phyloP scores from a whole-genome alignment of 2,888 invertebrate species.

The Anorthoa munda region DNA sequence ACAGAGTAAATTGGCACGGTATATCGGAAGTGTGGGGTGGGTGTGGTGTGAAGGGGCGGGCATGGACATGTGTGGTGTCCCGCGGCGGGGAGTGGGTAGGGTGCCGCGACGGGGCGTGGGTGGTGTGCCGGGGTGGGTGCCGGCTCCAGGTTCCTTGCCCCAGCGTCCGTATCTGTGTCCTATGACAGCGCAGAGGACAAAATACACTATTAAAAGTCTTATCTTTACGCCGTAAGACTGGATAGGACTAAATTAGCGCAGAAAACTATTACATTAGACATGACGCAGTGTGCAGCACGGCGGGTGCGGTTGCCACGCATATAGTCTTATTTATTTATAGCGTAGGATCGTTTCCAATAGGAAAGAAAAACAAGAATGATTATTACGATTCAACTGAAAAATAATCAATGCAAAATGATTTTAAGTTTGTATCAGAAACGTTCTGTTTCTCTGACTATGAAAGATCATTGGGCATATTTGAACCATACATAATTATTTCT shows the following conservation, averaged over 20 bases:
- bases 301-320: conserved; percentile 33
- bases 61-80: background rate
- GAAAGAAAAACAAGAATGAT: conserved; percentile 64
- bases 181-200: conserved; percentile 24
- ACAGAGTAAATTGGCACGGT: too few species aligned
- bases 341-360: background rate
- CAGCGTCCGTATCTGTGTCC: conserved; percentile 16
- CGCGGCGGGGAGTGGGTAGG: too few species aligned
- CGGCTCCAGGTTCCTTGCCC: background rate
- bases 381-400: too few species aligned
- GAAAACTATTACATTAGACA: conserved; percentile 59
- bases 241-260: conserved; percentile 48
- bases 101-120: background rate
- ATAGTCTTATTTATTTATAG: background rate
- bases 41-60: background rate
- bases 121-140: conserved; percentile 30
- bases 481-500: background rate
- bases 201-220: conserved; percentile 46
- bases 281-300: conserved; percentile 64
- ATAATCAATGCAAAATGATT: too few species aligned
- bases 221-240: conserved; percentile 57
- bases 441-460: too few species aligned
- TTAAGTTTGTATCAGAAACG: too few species aligned
- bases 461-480: too few species aligned
- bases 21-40: background rate